Percentiles rank a stretch among this genome's conserved stretches.
phyloP scores from a whole-genome alignment of 2,888 invertebrate genomes.

The Oscheius sp. region DNA sequence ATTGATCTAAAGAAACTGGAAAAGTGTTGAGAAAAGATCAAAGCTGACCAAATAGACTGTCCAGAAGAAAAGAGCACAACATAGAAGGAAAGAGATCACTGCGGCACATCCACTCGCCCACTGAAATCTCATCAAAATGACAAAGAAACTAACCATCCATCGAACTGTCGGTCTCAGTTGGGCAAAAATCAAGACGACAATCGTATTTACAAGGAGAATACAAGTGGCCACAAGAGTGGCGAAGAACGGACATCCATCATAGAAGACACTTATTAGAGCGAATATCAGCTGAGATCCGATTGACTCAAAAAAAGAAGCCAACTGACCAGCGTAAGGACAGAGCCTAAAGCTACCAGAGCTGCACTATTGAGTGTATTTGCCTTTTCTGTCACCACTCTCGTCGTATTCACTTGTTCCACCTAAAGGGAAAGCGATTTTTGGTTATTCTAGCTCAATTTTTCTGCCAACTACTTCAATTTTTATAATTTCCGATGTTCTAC shows the following conservation, averaged over 20 bases:
- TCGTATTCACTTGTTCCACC: constrained; percentile 66
- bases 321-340: constrained; percentile 64
- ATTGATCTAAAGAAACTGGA: too few relatives aligned
- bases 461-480: too few relatives aligned
- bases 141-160: constrained; percentile 52
- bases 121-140: constrained; percentile 37
- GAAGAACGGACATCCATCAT: constrained; percentile 65
- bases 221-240: constrained; percentile 46
- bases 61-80: constrained; percentile 64
- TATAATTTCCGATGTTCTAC: too few relatives aligned
- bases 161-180: constrained; percentile 50
- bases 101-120: constrained; percentile 56
- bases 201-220: constrained; percentile 60
- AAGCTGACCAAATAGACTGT: constrained; percentile 64
- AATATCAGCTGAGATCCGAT: constrained; percentile 61
- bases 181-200: constrained; percentile 60
- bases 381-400: constrained; percentile 61
- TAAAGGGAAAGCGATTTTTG: constrained; percentile 27
- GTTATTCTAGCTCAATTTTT: too few relatives aligned
- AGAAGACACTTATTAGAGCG: constrained; percentile 64
- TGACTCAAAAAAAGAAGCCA: neutral
- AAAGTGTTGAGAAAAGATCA: too few relatives aligned
- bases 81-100: constrained; percentile 58
- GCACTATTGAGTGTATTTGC: constrained; percentile 59
- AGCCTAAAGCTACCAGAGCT: constrained; percentile 58